Conservation (phyloP, 1,140 invertebrate genomes). For the Neodiprion fabricii region DNA sequence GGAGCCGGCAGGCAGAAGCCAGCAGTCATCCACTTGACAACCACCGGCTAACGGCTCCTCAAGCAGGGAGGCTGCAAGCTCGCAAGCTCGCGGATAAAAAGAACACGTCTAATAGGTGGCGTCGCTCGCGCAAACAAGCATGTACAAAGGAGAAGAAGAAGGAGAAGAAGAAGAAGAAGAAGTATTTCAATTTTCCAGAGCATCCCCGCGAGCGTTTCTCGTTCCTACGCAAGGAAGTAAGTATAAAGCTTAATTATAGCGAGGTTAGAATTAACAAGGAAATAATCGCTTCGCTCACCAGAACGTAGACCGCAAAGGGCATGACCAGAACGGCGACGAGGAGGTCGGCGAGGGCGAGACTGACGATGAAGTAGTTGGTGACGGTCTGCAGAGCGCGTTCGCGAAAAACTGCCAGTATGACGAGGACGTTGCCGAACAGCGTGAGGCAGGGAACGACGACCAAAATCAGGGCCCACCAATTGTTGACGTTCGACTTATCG, state of each 20-base stretch:
- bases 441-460: conserved; percentile 92
- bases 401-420: conserved; percentile 91
- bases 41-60: neutral
- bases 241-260: too few species aligned
- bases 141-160: too few species aligned
- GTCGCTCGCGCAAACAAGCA: too few species aligned
- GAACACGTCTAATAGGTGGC: too few species aligned
- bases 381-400: conserved; percentile 91
- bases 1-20: neutral
- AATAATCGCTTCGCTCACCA: conserved; percentile 73
- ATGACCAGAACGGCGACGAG: conserved; percentile 96
- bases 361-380: conserved; percentile 99
- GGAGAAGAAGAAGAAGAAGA: too few species aligned
- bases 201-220: too few species aligned
- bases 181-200: too few species aligned
- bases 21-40: conserved; percentile 5
- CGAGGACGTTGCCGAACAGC: conserved; percentile 95
- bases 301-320: conserved; percentile 97
- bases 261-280: too few species aligned
- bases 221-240: too few species aligned
- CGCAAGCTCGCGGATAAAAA: too few species aligned
- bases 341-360: conserved; percentile 95
- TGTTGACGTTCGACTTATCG: conserved; percentile 63
- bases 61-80: too few species aligned
- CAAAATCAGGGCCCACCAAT: conserved; percentile 86